A percentile compares a stretch with the other conserved stretches of the same genome.
phyloP scores from a whole-genome alignment of 2,113 vertebrate genomes.

The Herpetotheres cachinnans region DNA sequence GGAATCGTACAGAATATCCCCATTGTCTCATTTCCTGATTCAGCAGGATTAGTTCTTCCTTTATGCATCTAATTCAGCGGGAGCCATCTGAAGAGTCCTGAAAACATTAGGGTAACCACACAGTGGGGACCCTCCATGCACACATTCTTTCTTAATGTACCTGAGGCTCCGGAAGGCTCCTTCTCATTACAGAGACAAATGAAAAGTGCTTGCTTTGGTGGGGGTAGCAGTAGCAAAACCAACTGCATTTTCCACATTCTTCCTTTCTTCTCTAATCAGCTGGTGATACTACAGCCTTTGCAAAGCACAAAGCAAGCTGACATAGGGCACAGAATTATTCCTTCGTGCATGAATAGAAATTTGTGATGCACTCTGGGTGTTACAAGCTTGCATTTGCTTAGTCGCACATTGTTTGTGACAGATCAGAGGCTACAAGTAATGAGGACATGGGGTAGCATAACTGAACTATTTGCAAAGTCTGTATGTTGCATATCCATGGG shows the following conservation, averaged over 20 bases:
- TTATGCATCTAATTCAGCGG: not conserved
- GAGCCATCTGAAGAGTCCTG: not conserved
- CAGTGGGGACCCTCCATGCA: not conserved
- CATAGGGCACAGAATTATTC: not conserved
- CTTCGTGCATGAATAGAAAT: not conserved
- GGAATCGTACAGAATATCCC: not conserved
- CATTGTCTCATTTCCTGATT: constrained; percentile 20
- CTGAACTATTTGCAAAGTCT: not conserved
- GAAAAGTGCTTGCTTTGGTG: not conserved
- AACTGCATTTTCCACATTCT: not conserved
- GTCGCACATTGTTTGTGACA: not conserved
- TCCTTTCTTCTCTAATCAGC: not conserved
- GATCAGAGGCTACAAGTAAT: not conserved
- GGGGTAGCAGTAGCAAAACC: not conserved
- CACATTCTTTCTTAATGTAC: constrained; percentile 2
- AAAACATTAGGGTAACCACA: not conserved
- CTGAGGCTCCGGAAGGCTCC: not conserved
- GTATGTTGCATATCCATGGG: not conserved
- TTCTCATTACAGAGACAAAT: not conserved
- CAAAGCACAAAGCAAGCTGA: not conserved
- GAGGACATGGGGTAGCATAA: not conserved
- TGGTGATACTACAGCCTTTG: not conserved
- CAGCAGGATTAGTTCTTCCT: constrained; percentile 13
- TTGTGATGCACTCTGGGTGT: not conserved
- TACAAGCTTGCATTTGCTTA: not conserved